Conservation (phyloP, 2,797 vertebrate genomes). For the Peromyscus eremicus region DNA sequence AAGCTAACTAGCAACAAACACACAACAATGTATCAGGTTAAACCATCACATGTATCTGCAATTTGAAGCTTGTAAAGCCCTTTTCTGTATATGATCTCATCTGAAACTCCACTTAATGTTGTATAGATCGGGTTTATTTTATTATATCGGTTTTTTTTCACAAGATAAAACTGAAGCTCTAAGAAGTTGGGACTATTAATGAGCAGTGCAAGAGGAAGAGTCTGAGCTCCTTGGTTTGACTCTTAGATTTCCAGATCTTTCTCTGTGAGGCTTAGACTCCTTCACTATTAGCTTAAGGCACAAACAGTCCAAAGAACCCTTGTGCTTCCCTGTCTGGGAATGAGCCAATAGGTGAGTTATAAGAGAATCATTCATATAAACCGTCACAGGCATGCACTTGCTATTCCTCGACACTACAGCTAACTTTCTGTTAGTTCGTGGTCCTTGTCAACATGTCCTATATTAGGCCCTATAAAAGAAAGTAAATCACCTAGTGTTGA, state of each 20-base stretch:
- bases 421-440: background rate
- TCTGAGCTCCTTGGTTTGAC: background rate
- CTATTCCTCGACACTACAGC: background rate
- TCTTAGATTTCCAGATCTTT: background rate
- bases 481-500: background rate
- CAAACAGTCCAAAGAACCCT: background rate
- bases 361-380: background rate
- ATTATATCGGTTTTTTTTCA: conserved; percentile 3
- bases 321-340: background rate
- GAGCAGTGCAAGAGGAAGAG: background rate
- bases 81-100: background rate
- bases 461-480: background rate
- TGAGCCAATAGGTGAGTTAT: background rate
- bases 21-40: background rate
- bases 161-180: background rate
- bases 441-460: background rate
- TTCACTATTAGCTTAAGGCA: background rate
- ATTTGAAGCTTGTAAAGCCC: conserved; percentile 9
- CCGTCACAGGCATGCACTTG: background rate
- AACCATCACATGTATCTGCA: background rate
- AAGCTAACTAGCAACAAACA: background rate
- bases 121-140: background rate
- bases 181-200: background rate
- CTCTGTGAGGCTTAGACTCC: background rate
- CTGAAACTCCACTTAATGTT: background rate